Evolutionary conservation across 2,797 vertebrate genomes (phyloP).

Genomic region (Synanceia verrucosa): DNA sequence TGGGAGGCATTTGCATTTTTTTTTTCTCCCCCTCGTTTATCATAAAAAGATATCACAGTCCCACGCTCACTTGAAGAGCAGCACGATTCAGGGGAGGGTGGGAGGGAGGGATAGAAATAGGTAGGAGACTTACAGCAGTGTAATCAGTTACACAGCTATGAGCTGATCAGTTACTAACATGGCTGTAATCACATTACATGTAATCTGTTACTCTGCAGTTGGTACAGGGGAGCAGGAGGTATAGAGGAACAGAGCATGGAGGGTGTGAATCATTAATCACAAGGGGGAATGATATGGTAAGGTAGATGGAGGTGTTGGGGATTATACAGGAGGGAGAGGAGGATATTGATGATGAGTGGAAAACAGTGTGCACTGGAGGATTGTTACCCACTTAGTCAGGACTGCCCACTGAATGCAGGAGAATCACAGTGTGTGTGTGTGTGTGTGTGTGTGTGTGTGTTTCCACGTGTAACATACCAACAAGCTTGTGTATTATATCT

Average conservation of each 20-base stretch:
- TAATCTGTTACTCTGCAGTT: conserved; percentile 40
- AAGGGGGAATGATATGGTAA: conserved; percentile 46
- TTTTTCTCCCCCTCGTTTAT: conserved; percentile 79
- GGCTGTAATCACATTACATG: conserved; percentile 46
- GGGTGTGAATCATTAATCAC: conserved; percentile 54
- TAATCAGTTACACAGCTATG: conserved; percentile 63
- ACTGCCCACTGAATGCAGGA: conserved; percentile 66
- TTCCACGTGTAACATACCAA: conserved; percentile 19
- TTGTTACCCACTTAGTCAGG: conserved; percentile 56
- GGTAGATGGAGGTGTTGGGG: conserved; percentile 33
- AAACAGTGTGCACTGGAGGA: conserved; percentile 45
- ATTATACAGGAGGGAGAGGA: conserved; percentile 46
- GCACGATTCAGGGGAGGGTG: conserved; percentile 71
- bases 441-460: conserved; percentile 10
- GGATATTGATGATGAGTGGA: conserved; percentile 64
- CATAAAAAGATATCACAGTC: conserved; percentile 86
- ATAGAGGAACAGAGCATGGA: conserved; percentile 29
- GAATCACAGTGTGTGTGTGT: conserved; percentile 15
- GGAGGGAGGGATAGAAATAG: conserved; percentile 72
- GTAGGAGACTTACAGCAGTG: conserved; percentile 63
- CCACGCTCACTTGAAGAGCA: conserved; percentile 83
- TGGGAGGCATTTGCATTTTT: conserved; percentile 84
- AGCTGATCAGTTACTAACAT: not conserved
- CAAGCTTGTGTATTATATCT: conserved; percentile 3
- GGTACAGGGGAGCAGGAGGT: conserved; percentile 14